Base-by-base conservation (phyloP, 2,888 invertebrate species). In the Xylota segnis region DNA sequence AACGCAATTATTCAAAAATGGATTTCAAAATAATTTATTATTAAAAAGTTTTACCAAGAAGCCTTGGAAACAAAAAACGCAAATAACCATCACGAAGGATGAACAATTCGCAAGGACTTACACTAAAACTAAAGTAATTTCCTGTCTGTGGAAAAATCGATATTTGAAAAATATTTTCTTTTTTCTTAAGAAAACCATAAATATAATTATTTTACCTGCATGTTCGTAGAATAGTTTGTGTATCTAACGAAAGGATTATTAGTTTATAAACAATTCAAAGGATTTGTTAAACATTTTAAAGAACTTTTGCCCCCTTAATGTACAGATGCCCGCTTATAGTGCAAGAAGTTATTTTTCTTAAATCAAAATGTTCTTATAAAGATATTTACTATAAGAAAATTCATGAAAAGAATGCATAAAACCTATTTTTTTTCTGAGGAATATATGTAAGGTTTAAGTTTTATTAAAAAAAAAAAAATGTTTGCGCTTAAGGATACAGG, bases 111-210 rank as follows among this genome's bases (percentile, higher is more conserved):
- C 43, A 68, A 18, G 54, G 63, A 9, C 58, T 14, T n/a, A 3
- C 54, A 12, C 23, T 7, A 23, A 75, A 75, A 45, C 6, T 58
- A 6, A 81, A 81, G 81, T 75, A 81, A 75, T 27, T 43, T 23
- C 10, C 4, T 9, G 1, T 0, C 23, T 52, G 14, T 45, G 63
- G 65, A 84, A 83, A 84, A 84, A 84, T 84, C 84, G 59, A 84
- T 84, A 75, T 52, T 66, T 52, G 47, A 6, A 23, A 32, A 40
- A 3, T 47, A 70, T 32, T 16, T 27, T 23, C 16, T 0, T 37
- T 63, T 66, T 59, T 37, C 5, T n/a, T 29, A 47, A 63, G 7
- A 58, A 58, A 45, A 9, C 10, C n/a, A 43, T n/a, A 6, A 5
- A 43, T 27, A 23, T 34, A 14, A 6, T 45, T 4, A 9, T 27